phyloP scores from a whole-genome alignment of 2,113 vertebrate genomes.

The Datnioides undecimradiatus region DNA sequence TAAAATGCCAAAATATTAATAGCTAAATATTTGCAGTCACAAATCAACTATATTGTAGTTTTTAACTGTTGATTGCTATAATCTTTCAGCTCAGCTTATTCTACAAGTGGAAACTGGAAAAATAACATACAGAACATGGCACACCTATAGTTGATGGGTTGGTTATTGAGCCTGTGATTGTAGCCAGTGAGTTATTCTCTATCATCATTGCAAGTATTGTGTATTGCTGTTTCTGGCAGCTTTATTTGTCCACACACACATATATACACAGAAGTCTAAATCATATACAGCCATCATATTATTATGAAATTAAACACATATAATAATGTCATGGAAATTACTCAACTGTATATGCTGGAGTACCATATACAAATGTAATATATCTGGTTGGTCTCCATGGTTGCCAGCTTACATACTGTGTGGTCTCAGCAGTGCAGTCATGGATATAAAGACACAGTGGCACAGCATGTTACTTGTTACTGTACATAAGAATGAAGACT shows the following conservation, averaged over 20 bases:
- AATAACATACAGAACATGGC: not conserved
- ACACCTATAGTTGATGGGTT: not conserved
- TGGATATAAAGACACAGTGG: conserved; percentile 5
- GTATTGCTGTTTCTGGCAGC: not conserved
- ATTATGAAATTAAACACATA: not conserved
- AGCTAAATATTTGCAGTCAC: not conserved
- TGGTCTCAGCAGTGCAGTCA: not conserved
- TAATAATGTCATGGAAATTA: conserved; percentile 17
- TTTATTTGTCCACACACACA: not conserved
- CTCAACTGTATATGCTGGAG: not conserved
- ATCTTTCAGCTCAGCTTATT: not conserved
- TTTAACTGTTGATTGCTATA: not conserved
- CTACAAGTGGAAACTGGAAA: not conserved
- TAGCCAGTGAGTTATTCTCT: not conserved
- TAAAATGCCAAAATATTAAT: not conserved
- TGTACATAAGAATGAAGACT: conserved; percentile 14
- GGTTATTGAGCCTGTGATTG: not conserved
- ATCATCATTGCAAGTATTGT: not conserved
- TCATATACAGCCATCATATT: not conserved
- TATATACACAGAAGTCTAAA: not conserved
- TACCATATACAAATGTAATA: not conserved
- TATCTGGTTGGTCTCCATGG: not conserved
- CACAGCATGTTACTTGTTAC: not conserved
- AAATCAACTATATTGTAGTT: not conserved
- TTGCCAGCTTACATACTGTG: not conserved